Conservation (phyloP, 1,140 invertebrate species). For the Oryzaephilus surinamensis region DNA sequence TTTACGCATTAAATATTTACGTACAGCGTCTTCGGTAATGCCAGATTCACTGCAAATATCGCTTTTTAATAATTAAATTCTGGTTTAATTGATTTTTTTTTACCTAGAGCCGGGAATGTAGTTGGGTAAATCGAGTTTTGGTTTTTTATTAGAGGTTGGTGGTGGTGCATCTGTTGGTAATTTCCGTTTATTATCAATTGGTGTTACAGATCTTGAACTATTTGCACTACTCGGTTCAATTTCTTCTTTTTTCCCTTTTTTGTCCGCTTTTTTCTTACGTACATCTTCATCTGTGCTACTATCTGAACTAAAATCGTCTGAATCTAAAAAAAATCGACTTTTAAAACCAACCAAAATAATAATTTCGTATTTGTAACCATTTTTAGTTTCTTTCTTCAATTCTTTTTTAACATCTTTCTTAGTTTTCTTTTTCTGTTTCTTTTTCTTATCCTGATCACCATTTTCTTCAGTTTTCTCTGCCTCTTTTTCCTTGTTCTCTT, state of each 20-base stretch:
- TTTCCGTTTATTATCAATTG: conserved; percentile 38
- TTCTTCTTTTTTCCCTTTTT: conserved; percentile 40
- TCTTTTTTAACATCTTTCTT: conserved; percentile 53
- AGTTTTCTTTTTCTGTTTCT: conserved; percentile 51
- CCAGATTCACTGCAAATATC: conserved; percentile 60
- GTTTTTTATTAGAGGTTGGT: conserved; percentile 45
- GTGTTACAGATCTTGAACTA: conserved; percentile 56
- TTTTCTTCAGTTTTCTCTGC: conserved; percentile 46
- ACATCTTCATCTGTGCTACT: conserved; percentile 59
- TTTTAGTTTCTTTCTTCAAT: conserved; percentile 22
- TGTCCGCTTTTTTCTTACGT: conserved; percentile 33
- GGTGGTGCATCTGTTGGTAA: conserved; percentile 25
- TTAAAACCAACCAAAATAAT: neutral
- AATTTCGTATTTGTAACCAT: neutral
- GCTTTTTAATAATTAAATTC: neutral
- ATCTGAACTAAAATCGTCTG: conserved; percentile 61
- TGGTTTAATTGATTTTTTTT: neutral
- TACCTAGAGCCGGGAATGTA: conserved; percentile 40
- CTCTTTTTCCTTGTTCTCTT: conserved; percentile 44
- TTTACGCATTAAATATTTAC: conserved; percentile 85
- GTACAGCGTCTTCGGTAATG: conserved; percentile 87
- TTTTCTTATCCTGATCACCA: conserved; percentile 46
- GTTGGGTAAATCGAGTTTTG: conserved; percentile 43
- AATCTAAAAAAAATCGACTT: conserved; percentile 36
- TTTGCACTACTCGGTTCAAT: conserved; percentile 37